These are phyloP conservation scores for Agapornis roseicollis DNA, from an alignment of 2,113 vertebrate species.

Conservation along the genomic window DNA sequence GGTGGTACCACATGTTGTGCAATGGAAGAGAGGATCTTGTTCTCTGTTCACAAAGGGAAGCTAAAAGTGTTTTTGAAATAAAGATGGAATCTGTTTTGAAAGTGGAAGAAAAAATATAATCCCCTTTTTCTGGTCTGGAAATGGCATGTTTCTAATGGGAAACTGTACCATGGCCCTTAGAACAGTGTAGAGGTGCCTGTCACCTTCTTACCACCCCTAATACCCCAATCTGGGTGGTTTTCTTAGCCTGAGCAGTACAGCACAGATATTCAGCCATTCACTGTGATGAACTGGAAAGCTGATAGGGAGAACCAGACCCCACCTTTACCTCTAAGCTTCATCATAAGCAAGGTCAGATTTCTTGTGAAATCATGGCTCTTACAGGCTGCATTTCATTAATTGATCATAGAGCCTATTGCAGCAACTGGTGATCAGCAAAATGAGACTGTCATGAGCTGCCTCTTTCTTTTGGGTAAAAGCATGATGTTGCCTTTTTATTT, in stretches of 20 bases:
- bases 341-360: not conserved
- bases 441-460: not conserved
- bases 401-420: not conserved
- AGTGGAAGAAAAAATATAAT: not conserved
- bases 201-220: not conserved
- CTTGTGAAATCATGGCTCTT: not conserved
- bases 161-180: accelerated
- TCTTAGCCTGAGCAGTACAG: not conserved
- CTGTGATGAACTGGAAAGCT: accelerated
- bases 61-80: not conserved
- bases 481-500: not conserved
- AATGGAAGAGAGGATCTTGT: not conserved
- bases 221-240: not conserved
- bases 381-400: not conserved
- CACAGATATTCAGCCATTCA: not conserved
- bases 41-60: not conserved
- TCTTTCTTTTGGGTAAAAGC: not conserved
- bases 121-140: not conserved
- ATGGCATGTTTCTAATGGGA: accelerated
- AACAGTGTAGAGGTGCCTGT: not conserved
- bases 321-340: not conserved
- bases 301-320: not conserved
- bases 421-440: not conserved
- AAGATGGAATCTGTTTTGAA: not conserved
- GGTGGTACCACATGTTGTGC: accelerated